A percentile compares a stretch with the other conserved stretches of the same genome.
These are phyloP conservation scores for Sepioteuthis lessoniana DNA, from an alignment of 2,888 invertebrate species.

Conservation along the genomic window DNA sequence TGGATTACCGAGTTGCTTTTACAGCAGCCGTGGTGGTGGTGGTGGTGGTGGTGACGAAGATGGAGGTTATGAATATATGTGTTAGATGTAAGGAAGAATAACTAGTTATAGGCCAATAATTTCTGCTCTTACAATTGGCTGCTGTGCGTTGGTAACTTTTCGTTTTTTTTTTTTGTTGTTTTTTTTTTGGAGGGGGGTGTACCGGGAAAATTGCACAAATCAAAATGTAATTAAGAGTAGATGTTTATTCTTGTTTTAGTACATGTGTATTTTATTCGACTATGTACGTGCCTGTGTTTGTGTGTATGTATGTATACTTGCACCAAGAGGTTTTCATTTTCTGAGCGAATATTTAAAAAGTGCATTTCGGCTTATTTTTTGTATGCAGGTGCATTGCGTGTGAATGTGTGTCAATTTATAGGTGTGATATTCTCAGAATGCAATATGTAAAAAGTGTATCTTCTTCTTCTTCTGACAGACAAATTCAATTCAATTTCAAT, in stretches of 20 bases:
- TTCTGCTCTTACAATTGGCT: conserved; percentile 5
- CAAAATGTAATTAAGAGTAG: background rate
- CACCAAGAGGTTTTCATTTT: background rate
- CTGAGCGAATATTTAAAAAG: background rate
- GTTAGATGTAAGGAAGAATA: background rate
- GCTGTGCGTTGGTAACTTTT: background rate
- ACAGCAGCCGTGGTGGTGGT: background rate
- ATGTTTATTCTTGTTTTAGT: background rate
- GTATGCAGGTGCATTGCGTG: background rate
- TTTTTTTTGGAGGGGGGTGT: too few relatives aligned
- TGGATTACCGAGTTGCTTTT: background rate
- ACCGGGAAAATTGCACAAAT: background rate
- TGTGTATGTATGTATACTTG: too few relatives aligned
- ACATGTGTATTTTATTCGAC: background rate
- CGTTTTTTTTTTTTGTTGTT: background rate
- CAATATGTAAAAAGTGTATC: background rate
- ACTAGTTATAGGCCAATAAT: background rate
- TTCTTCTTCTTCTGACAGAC: background rate
- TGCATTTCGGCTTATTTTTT: background rate
- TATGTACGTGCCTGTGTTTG: background rate
- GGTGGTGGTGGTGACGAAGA: background rate
- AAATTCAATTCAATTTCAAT: background rate
- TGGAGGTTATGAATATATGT: background rate
- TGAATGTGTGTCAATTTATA: background rate
- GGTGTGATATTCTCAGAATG: background rate